Percentiles rank a stretch among this genome's conserved stretches.
Evolutionary conservation across 2,113 vertebrate species (phyloP).

Genomic region (Shinisaurus crocodilurus): DNA sequence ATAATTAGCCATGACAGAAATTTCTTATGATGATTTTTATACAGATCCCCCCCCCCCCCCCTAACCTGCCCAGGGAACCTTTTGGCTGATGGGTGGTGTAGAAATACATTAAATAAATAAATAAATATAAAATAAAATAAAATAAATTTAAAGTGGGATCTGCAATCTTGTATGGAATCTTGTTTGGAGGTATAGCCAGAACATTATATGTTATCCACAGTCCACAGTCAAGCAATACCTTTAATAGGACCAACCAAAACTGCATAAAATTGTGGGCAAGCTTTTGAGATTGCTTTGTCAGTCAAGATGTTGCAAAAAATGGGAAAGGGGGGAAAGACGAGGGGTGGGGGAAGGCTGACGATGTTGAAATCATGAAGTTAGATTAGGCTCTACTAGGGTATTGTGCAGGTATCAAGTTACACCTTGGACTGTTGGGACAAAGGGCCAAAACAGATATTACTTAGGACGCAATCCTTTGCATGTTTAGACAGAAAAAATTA

Average conservation of each 20-base stretch:
- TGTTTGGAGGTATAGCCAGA: conserved; percentile 1
- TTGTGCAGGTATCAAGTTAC: not conserved
- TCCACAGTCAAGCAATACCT: not conserved
- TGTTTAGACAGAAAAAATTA: not conserved
- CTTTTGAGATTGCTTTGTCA: not conserved
- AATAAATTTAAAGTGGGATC: conserved; percentile 22
- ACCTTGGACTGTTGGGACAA: not conserved
- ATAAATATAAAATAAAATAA: too few relatives aligned
- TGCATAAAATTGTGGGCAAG: not conserved
- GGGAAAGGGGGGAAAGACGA: not conserved
- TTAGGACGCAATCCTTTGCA: too few relatives aligned
- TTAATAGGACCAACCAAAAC: not conserved
- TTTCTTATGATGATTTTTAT: too few relatives aligned
- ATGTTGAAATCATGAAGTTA: not conserved
- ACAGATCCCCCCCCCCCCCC: too few relatives aligned
- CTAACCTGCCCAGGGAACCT: too few relatives aligned
- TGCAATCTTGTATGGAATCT: conserved; percentile 11
- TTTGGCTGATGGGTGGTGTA: too few relatives aligned
- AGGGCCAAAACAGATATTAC: not conserved
- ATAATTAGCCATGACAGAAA: conserved; percentile 27
- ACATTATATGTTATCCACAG: conserved; percentile 19
- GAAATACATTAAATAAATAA: too few relatives aligned
- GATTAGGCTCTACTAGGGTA: not conserved
- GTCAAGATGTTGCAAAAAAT: not conserved
- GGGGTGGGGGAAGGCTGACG: not conserved